Evolutionary conservation across 2,797 vertebrate species (phyloP), one percentile per base, ranked within the genome.

Genomic region (Petrocephalus schoutedeni): DNA sequence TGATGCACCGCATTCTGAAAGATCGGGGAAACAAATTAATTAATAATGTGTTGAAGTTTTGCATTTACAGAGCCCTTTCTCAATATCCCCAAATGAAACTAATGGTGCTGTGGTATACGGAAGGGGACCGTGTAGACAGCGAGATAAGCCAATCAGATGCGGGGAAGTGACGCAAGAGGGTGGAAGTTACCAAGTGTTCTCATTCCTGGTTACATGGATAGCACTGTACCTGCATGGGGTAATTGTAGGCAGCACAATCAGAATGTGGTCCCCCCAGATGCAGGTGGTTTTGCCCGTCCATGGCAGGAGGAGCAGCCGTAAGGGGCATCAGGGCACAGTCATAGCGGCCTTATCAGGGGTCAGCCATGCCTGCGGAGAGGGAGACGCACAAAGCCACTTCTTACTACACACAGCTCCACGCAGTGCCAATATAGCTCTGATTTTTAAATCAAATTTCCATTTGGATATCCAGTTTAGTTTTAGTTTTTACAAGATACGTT

Each of bases 251-350:
- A 92, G 91, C 93, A 91, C 91, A 91, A 92, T 96, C 94, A 91
- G 95, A 90, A 93, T 95, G 95, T 89, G 94, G 92, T 89, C 94
- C 94, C 88, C 96, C 95, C 91, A 94, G 94, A 94, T 95, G 95
- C 92, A 95, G 93, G 93, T 94, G 96, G 93, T 96, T 95, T 94
- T 97, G 97, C 96, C 96, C 94, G 59, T 99, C 98, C 98, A 99
- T 99, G 96, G 95, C 91, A 88, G 95, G 93, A 87, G 92, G 93
- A 93, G 95, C 95, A 91, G 95, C 95, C 93, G 96, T 96, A 96
- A 96, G 97, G 92, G 95, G 97, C 95, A 96, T 96, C 93, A 95
- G 95, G 95, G 92, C 92, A 87, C 59, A 16, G 12, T 54, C 49
- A 64, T 21, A 57, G 67, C 23, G 77, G 21, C 45, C 45, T 54